These are phyloP conservation scores for Sitobion miscanthi DNA, from an alignment of 1,140 invertebrate genomes.

Conservation along the genomic window DNA sequence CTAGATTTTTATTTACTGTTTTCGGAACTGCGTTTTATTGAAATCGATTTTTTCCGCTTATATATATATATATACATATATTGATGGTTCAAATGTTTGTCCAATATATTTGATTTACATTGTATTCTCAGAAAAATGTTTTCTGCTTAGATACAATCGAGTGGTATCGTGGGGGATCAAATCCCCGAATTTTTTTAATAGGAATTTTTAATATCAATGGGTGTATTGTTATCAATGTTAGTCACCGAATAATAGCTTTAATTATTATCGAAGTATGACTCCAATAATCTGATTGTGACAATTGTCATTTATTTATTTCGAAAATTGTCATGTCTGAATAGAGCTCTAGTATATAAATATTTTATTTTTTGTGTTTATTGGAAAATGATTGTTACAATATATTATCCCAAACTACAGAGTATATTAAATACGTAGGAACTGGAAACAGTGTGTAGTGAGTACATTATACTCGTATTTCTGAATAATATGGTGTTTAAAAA, in stretches of 20 bases:
- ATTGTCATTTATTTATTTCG: background rate
- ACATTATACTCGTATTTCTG: background rate
- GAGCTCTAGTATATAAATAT: background rate
- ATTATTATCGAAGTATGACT: background rate
- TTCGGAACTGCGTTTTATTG: background rate
- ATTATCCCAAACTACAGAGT: background rate
- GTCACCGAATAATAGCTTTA: background rate
- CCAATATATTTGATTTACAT: background rate
- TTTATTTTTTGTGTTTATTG: background rate
- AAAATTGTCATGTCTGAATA: background rate
- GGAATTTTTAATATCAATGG: background rate
- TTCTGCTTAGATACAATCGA: background rate
- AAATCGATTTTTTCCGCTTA: background rate
- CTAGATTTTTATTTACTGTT: background rate
- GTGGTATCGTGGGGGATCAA: background rate
- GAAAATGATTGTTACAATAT: background rate
- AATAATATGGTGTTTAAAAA: background rate
- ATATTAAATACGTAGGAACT: background rate
- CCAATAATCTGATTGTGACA: background rate
- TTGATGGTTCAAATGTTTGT: background rate
- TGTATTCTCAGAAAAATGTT: background rate
- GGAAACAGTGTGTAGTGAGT: background rate
- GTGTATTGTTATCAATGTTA: background rate
- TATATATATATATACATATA: background rate
- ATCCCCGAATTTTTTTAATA: background rate